These are phyloP conservation scores for Drosophila atroscutellata DNA, from an alignment of 2,888 invertebrate species.

Conservation along the genomic window DNA sequence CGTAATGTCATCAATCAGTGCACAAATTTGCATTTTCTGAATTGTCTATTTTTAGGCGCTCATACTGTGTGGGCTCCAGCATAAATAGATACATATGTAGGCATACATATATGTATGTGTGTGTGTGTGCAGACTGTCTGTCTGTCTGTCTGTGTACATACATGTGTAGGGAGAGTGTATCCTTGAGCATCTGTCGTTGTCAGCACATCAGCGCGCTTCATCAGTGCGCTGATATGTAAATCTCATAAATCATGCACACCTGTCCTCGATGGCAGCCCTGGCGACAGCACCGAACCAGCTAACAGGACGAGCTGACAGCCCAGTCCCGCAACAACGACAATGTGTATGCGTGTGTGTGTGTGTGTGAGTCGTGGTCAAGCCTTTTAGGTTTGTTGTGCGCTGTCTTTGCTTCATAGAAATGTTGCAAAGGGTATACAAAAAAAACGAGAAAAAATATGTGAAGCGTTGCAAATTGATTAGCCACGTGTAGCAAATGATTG, in stretches of 20 bases:
- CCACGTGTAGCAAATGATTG: conserved; percentile 56
- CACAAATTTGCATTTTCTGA: conserved; percentile 63
- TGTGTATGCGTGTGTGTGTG: conserved; percentile 7
- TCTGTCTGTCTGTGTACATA: background rate
- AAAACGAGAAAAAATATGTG: conserved; percentile 8
- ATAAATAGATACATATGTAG: background rate
- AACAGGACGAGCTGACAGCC: conserved; percentile 32
- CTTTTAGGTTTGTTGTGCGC: conserved; percentile 26
- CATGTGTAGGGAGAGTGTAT: conserved; percentile 12
- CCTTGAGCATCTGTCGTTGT: conserved; percentile 65
- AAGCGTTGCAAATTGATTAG: conserved; percentile 69
- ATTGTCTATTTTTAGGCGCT: conserved; percentile 49
- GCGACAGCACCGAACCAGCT: conserved; percentile 23
- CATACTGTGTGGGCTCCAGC: background rate
- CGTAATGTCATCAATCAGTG: conserved; percentile 76
- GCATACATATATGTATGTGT: background rate
- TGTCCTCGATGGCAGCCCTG: conserved; percentile 70
- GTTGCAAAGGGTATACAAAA: background rate
- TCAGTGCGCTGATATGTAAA: conserved; percentile 80
- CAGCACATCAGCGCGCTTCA: conserved; percentile 80
- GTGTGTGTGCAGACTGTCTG: background rate
- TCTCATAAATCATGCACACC: conserved; percentile 84
- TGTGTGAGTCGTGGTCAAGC: conserved; percentile 55
- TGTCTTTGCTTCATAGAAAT: conserved; percentile 24
- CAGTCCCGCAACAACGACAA: background rate